These are phyloP conservation scores for Halictus ligatus DNA, from an alignment of 2,888 invertebrate genomes.

Conservation along the genomic window DNA sequence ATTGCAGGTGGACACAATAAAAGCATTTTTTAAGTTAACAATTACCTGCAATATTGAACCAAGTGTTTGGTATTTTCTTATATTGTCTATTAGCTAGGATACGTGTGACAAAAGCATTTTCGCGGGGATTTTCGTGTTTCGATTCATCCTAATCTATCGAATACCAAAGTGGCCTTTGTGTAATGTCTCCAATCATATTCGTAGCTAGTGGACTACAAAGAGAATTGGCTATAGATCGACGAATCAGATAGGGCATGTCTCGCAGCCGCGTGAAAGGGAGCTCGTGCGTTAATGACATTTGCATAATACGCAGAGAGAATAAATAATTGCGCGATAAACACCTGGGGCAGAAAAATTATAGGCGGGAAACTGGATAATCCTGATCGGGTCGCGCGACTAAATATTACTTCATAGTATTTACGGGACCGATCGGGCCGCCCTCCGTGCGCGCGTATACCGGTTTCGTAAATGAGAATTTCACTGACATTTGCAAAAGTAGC, in stretches of 20 bases:
- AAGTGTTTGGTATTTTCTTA: no score
- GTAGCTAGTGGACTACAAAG: neutral
- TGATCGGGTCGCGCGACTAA: constrained; percentile 33
- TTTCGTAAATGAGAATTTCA: constrained; percentile 55
- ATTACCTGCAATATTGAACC: no score
- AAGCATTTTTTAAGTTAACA: no score
- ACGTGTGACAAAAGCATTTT: no score
- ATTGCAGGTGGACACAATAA: no score
- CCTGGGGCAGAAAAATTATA: neutral
- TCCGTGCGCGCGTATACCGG: constrained; percentile 25
- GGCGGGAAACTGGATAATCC: constrained; percentile 50
- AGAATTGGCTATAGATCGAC: neutral
- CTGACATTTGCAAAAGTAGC: constrained; percentile 52
- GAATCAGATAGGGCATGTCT: neutral
- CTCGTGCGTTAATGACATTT: constrained; percentile 31
- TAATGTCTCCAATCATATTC: neutral
- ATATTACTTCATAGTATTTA: constrained; percentile 27
- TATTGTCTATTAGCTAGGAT: no score
- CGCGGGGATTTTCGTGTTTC: neutral
- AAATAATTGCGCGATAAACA: constrained; percentile 10
- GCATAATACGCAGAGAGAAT: constrained; percentile 34
- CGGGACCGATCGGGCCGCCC: constrained; percentile 15
- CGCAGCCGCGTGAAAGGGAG: constrained; percentile 24
- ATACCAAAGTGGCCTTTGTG: neutral
- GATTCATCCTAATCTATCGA: neutral